Evolutionary conservation across 1,140 invertebrate species (phyloP).

Genomic region (Pseudomyrmex cubaensis): DNA sequence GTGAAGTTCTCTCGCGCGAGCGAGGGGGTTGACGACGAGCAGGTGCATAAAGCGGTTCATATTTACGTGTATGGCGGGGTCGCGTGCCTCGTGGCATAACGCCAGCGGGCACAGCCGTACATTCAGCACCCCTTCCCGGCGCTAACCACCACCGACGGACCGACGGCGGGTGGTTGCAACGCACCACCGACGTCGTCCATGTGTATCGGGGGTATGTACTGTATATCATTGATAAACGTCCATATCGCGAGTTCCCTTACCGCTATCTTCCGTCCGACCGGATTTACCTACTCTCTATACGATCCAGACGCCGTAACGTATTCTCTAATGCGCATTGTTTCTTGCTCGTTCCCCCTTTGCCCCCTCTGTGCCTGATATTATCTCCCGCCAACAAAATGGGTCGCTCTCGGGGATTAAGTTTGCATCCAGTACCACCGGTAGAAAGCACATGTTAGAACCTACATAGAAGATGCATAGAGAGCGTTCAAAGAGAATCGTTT

Average conservation of each 20-base stretch:
- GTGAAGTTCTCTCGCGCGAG: neutral
- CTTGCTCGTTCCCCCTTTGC: slow-evolving; percentile 46
- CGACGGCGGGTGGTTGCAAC: neutral
- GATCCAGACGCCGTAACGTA: slow-evolving; percentile 59
- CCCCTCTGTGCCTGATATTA: slow-evolving; percentile 18
- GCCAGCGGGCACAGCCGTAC: slow-evolving; percentile 69
- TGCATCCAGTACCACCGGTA: neutral
- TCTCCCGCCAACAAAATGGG: slow-evolving; percentile 30
- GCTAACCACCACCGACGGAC: slow-evolving; percentile 56
- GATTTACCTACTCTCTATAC: slow-evolving; percentile 31
- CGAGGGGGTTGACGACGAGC: slow-evolving; percentile 47
- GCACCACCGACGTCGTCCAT: slow-evolving; percentile 12
- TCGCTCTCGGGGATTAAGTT: slow-evolving; percentile 29
- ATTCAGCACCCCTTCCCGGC: slow-evolving; percentile 67
- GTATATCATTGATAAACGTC: slow-evolving; percentile 83
- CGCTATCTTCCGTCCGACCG: slow-evolving; percentile 70
- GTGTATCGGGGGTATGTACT: slow-evolving; percentile 60
- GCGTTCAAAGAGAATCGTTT: neutral
- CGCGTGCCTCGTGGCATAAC: slow-evolving; percentile 81
- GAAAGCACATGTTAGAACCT: neutral
- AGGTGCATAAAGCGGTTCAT: slow-evolving; percentile 72
- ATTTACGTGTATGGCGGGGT: slow-evolving; percentile 77
- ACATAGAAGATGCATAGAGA: neutral
- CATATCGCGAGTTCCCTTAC: slow-evolving; percentile 69
- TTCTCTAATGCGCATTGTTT: slow-evolving; percentile 68